Percentiles rank a stretch among this genome's conserved stretches.
Evolutionary conservation across 2,888 invertebrate genomes (phyloP).

Genomic region (Ecliptopera silaceata): DNA sequence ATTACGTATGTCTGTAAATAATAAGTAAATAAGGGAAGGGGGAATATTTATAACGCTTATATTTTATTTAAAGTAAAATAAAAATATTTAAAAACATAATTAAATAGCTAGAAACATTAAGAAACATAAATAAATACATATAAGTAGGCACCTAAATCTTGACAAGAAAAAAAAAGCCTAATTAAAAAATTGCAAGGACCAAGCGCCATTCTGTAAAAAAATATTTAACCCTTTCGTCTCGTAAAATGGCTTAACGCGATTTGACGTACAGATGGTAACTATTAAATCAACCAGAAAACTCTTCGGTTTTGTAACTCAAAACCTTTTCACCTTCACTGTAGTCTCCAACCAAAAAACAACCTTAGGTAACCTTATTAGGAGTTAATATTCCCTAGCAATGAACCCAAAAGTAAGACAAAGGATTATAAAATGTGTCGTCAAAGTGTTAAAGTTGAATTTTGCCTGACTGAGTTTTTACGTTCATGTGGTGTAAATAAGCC

Average conservation of each 20-base stretch:
- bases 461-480: constrained; percentile 37
- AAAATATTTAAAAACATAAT: too few species aligned
- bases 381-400: constrained; percentile 26
- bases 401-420: background rate
- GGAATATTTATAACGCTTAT: too few species aligned
- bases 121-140: too few species aligned
- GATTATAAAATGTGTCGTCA: constrained; percentile 29
- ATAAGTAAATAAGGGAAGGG: too few species aligned
- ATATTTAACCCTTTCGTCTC: constrained; percentile 49
- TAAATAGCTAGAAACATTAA: too few species aligned
- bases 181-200: background rate
- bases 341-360: constrained; percentile 37
- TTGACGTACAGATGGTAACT: constrained; percentile 73
- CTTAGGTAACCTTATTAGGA: constrained; percentile 21
- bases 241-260: constrained; percentile 55
- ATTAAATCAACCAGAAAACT: constrained; percentile 75
- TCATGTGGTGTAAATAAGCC: constrained; percentile 62
- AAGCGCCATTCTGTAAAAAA: constrained; percentile 39
- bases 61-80: too few species aligned
- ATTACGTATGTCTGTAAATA: too few species aligned
- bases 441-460: constrained; percentile 43
- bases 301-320: constrained; percentile 72
- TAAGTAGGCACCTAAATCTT: background rate
- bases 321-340: constrained; percentile 47
- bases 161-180: background rate